A percentile compares a stretch with the other conserved stretches of the same genome.
phyloP scores from a whole-genome alignment of 2,888 invertebrate species.

The Seladonia tumulorum region DNA sequence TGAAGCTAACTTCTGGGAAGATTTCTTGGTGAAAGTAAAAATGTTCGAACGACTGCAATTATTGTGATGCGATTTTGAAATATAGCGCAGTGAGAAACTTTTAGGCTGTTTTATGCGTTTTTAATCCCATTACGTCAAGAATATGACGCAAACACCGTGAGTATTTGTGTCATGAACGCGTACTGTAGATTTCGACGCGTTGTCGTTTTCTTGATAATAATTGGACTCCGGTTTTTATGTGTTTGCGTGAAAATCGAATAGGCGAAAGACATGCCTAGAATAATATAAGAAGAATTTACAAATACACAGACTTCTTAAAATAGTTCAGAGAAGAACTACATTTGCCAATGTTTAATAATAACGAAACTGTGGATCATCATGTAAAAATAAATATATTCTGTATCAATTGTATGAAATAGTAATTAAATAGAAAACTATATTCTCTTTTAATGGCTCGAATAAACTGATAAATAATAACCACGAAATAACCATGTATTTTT shows the following conservation, averaged over 20 bases:
- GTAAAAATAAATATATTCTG: not conserved
- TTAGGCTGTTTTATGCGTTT: not conserved
- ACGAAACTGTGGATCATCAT: not conserved
- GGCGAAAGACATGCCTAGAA: not conserved
- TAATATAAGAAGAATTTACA: not conserved
- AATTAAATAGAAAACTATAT: too few relatives aligned
- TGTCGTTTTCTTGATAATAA: not conserved
- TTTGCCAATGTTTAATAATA: not conserved
- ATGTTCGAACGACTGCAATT: not conserved
- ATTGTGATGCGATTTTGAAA: not conserved
- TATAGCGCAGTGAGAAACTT: not conserved
- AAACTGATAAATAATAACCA: too few relatives aligned
- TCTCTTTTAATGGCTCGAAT: too few relatives aligned
- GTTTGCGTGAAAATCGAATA: too few relatives aligned
- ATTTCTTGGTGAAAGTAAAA: not conserved
- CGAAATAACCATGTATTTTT: not conserved
- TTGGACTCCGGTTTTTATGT: not conserved
- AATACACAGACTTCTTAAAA: not conserved
- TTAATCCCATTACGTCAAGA: not conserved
- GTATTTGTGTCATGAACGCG: not conserved
- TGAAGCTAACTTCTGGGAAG: not conserved
- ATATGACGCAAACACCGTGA: not conserved
- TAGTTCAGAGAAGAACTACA: not conserved
- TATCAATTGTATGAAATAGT: not conserved
- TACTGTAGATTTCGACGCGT: not conserved